Conservation (phyloP, 2,113 vertebrate species). For the Proteles cristata region DNA sequence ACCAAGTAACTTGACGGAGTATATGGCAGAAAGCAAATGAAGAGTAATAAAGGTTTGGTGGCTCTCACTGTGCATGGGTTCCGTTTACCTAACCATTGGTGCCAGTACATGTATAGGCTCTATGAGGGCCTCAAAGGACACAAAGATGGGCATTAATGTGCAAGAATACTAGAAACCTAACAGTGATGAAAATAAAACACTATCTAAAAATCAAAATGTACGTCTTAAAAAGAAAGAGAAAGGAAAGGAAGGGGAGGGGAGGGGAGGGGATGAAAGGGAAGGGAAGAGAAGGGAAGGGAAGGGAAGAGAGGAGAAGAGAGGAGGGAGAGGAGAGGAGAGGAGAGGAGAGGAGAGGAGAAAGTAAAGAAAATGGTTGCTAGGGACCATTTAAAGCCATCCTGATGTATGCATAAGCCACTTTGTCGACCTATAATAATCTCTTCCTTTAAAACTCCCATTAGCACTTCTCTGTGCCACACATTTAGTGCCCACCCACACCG, state of each 20-base stretch:
- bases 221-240: background rate
- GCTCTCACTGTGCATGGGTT: background rate
- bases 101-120: background rate
- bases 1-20: background rate
- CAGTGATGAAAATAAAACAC: background rate
- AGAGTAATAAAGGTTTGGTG: no score
- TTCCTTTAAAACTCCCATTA: background rate
- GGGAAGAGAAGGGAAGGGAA: accelerated
- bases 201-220: background rate
- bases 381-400: background rate
- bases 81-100: no score
- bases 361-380: background rate
- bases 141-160: background rate
- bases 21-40: background rate
- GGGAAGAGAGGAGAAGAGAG: accelerated
- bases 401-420: background rate
- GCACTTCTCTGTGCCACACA: background rate
- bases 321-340: background rate
- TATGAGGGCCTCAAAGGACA: background rate
- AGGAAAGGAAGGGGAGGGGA: background rate
- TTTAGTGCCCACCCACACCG: background rate
- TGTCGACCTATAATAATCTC: background rate
- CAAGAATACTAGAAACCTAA: background rate
- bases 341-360: no score
- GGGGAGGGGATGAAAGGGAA: accelerated